phyloP scores from a whole-genome alignment of 1,140 invertebrate genomes.

The Trachelipus rathkii region DNA sequence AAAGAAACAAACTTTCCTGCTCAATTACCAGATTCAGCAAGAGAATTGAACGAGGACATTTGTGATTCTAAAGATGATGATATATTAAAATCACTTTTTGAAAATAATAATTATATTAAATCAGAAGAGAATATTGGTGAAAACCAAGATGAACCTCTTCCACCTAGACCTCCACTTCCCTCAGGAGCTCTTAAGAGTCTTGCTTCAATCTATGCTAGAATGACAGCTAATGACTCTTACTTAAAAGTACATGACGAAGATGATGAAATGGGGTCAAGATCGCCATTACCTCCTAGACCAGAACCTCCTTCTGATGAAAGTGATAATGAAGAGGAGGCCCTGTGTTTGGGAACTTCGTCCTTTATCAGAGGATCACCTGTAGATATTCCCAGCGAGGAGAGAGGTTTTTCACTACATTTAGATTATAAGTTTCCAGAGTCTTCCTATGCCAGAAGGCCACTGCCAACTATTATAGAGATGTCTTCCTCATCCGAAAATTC shows the following conservation, averaged over 20 bases:
- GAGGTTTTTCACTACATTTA: not conserved
- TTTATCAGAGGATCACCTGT: not conserved
- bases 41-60: too few relatives aligned
- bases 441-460: not conserved
- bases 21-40: too few relatives aligned
- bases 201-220: conserved; percentile 5
- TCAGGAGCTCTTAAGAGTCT: not conserved
- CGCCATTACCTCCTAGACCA: not conserved
- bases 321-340: not conserved
- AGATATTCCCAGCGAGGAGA: not conserved
- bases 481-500: not conserved
- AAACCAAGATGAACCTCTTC: not conserved
- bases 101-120: too few relatives aligned
- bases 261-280: not conserved
- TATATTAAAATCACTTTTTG: too few relatives aligned
- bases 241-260: not conserved
- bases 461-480: not conserved
- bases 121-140: not conserved
- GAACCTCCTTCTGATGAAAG: not conserved
- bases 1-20: too few relatives aligned
- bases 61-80: too few relatives aligned
- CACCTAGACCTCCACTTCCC: not conserved
- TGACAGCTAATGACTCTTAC: not conserved
- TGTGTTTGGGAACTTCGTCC: not conserved
- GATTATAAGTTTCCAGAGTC: not conserved